A percentile compares a stretch with the other conserved stretches of the same genome.
Evolutionary conservation across 2,888 invertebrate species (phyloP).

Genomic region (Ectropis crepuscularia): DNA sequence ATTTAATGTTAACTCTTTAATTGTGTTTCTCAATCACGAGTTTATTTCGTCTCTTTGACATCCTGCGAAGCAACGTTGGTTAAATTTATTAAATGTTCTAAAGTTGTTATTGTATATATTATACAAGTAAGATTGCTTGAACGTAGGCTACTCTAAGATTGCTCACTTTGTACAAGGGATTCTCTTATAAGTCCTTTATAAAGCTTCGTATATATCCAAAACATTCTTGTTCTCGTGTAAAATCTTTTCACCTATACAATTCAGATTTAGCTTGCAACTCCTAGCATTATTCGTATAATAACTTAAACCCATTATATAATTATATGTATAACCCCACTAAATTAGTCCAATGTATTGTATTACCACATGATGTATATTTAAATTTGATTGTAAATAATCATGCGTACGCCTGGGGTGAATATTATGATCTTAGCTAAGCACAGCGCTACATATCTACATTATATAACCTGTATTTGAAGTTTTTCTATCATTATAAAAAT

Average conservation of each 20-base stretch:
- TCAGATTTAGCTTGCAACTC: conserved; percentile 78
- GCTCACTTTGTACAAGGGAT: conserved; percentile 83
- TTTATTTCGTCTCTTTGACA: conserved; percentile 21
- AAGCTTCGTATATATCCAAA: conserved; percentile 75
- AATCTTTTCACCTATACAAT: conserved; percentile 69
- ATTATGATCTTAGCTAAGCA: conserved; percentile 72
- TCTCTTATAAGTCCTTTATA: conserved; percentile 80
- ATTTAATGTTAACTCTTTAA: not conserved
- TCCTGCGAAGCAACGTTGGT: conserved; percentile 30
- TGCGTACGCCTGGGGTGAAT: conserved; percentile 65
- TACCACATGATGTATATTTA: conserved; percentile 57
- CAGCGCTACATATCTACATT: conserved; percentile 80
- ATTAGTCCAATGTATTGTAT: conserved; percentile 62
- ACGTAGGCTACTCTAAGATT: conserved; percentile 77
- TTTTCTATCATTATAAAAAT: conserved; percentile 78
- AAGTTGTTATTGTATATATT: conserved; percentile 77
- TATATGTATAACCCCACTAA: conserved; percentile 61
- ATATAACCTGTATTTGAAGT: conserved; percentile 73
- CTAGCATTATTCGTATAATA: conserved; percentile 68
- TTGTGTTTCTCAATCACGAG: not conserved
- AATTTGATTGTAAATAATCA: conserved; percentile 70
- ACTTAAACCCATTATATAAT: conserved; percentile 30
- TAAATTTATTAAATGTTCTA: conserved; percentile 56
- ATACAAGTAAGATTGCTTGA: conserved; percentile 73
- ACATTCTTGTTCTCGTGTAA: conserved; percentile 65